These are phyloP conservation scores for Albula goreensis DNA, from an alignment of 2,113 vertebrate species.

Conservation along the genomic window DNA sequence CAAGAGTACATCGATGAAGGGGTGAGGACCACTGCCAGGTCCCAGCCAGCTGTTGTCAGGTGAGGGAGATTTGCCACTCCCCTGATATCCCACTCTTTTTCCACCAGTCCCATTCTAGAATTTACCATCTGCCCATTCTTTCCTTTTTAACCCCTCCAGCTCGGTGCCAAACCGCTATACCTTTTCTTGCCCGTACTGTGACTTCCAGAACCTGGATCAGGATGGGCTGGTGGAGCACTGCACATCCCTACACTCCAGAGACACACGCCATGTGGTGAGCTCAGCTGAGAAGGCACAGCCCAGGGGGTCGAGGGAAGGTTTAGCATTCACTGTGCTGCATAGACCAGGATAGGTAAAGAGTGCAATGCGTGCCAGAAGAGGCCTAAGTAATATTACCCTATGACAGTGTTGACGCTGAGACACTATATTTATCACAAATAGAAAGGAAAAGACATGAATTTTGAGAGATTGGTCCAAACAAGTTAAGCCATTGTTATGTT, in stretches of 20 bases:
- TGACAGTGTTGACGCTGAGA: no score
- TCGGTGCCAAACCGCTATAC: slow-evolving; percentile 91
- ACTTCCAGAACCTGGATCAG: slow-evolving; percentile 91
- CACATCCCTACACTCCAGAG: slow-evolving; percentile 81
- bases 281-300: background rate
- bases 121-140: background rate
- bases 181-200: slow-evolving; percentile 93
- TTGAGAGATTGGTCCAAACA: no score
- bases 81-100: background rate
- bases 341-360: no score
- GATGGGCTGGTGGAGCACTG: slow-evolving; percentile 95
- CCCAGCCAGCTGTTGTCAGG: slow-evolving; percentile 80
- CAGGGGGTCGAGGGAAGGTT: background rate
- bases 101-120: background rate
- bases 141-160: slow-evolving; percentile 57
- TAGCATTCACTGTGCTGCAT: background rate
- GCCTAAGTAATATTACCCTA: no score
- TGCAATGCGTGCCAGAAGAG: no score
- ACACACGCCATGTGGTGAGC: slow-evolving; percentile 84
- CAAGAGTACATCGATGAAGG: slow-evolving; percentile 93
- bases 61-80: slow-evolving; percentile 51
- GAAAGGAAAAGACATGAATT: no score
- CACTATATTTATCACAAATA: no score
- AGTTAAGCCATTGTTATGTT: no score
- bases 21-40: slow-evolving; percentile 85